phyloP scores from a whole-genome alignment of 1,140 invertebrate genomes.

The Gyrodactylus bullatarudis region DNA sequence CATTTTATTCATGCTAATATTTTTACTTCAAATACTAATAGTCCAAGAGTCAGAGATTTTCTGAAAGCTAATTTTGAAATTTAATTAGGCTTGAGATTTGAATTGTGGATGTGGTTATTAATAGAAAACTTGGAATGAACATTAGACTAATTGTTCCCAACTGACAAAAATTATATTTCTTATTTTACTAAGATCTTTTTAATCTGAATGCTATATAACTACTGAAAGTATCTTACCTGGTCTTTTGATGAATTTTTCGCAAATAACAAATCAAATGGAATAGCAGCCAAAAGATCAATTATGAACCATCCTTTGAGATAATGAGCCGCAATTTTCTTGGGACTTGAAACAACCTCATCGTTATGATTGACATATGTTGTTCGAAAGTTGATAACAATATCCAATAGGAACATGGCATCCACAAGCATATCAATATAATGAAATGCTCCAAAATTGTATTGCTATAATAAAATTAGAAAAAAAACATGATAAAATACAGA shows the following conservation, averaged over 20 bases:
- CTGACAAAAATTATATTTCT: no score
- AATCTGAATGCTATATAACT: no score
- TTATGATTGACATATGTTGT: slow-evolving; percentile 94
- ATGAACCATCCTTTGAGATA: slow-evolving; percentile 98
- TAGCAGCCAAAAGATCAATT: slow-evolving; percentile 84
- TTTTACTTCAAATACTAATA: no score
- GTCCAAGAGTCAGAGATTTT: no score
- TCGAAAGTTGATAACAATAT: slow-evolving; percentile 98
- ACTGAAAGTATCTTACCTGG: not conserved
- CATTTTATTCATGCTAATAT: no score
- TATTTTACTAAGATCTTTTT: no score
- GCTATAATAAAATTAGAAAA: not conserved
- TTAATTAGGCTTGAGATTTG: no score
- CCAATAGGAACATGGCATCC: slow-evolving; percentile 98
- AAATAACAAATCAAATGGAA: slow-evolving; percentile 93
- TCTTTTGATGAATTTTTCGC: not conserved
- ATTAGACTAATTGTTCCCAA: no score
- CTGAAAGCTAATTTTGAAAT: no score
- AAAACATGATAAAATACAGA: not conserved
- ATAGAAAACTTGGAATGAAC: no score
- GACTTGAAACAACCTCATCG: slow-evolving; percentile 32
- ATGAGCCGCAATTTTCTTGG: slow-evolving; percentile 39
- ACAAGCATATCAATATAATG: slow-evolving; percentile 27
- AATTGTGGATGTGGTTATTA: no score
- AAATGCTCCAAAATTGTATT: not conserved